These are phyloP conservation scores for Dipus sagitta DNA, from an alignment of 2,797 vertebrate species.

Conservation along the genomic window DNA sequence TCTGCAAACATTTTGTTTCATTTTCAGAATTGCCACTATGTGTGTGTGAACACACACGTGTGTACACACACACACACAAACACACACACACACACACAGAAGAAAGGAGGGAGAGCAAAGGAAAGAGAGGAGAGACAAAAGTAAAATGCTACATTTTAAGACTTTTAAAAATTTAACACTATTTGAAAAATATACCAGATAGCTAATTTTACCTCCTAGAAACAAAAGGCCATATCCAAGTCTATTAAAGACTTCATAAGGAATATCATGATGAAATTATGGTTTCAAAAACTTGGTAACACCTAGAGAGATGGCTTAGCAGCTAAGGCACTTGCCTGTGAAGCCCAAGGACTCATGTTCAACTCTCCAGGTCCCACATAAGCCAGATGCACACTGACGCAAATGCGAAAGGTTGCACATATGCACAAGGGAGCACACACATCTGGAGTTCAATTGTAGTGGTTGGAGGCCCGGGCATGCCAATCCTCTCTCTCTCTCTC, in stretches of 20 bases:
- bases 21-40: background rate
- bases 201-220: conserved; percentile 50
- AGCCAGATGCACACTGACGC: too few relatives aligned
- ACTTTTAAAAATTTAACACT: conserved; percentile 63
- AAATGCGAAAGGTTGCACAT: too few relatives aligned
- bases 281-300: background rate
- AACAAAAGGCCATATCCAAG: conserved; percentile 56
- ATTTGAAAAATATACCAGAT: conserved; percentile 55
- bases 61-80: background rate
- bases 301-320: too few relatives aligned
- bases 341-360: too few relatives aligned
- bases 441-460: too few relatives aligned
- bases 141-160: conserved; percentile 46
- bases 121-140: background rate
- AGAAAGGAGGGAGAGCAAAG: too few relatives aligned
- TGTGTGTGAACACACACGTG: background rate
- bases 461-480: too few relatives aligned
- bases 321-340: too few relatives aligned
- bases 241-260: background rate
- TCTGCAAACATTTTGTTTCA: conserved; percentile 54
- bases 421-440: too few relatives aligned
- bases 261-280: conserved; percentile 48
- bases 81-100: background rate
- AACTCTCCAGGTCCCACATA: too few relatives aligned
- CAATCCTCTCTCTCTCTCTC: too few relatives aligned